Evolutionary conservation across 2,797 vertebrate species (phyloP), one percentile per base, ranked within the genome.

Genomic region (Aulostomus chinensis): DNA sequence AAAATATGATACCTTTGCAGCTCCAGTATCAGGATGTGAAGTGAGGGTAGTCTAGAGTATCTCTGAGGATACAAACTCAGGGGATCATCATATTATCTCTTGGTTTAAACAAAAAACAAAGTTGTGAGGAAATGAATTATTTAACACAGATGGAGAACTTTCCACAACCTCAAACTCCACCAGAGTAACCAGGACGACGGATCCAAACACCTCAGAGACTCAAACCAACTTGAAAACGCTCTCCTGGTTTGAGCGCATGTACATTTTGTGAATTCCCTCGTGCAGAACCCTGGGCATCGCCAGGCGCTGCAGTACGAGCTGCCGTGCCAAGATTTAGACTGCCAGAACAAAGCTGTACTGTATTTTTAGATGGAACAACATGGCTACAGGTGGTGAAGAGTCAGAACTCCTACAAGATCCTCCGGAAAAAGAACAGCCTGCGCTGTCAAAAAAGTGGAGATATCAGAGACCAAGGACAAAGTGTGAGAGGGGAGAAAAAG

Each of bases 331-430:
- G 72, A 53, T 77, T 73, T 11, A 22, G 40, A 58, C 74, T 70
- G 67, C 40, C 66, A 70, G 74, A 74, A 80, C 68, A 82, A 84
- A 75, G 69, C 33, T 0, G 7, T 0, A 16, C 56, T 14, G 56
- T 84, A 82, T 86, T 79, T 86, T 77, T 82, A 78, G 80, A 65
- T 4, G 0, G 42, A 67, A 38, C 67, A 56, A 56, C 61, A 58
- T 63, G 67, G 78, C 76, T 81, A 73, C 83, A 85, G 83, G 72
- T 83, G 83, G 74, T 48, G 80, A 80, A 48, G 72, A 82, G 82
- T 79, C 79, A 84, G 65, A 73, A 77, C 78, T 75, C 81, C 77
- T 68, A 82, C 82, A 73, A 74, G 72, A 76, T 80, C 72, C 72
- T 80, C 66, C 53, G 34, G 73, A 81, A 76, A 77, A 79, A 84